These are phyloP conservation scores for Neogale vison DNA, from an alignment of 2,113 vertebrate genomes.

Conservation along the genomic window DNA sequence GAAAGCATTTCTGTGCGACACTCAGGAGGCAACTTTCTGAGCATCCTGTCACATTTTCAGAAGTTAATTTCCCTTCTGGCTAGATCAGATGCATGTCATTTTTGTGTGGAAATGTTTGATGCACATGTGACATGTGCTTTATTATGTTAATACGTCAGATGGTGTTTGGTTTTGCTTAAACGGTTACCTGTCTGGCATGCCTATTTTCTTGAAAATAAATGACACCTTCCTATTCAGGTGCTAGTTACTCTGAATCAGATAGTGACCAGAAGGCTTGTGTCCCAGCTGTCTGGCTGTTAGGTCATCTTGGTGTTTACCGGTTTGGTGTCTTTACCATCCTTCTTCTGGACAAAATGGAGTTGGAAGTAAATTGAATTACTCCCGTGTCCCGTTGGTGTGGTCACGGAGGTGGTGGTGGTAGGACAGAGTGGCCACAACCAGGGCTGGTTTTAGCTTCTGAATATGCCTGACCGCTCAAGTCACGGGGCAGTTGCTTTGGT, in stretches of 20 bases:
- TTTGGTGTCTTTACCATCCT: background rate
- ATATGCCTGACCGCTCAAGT: background rate
- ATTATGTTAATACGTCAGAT: background rate
- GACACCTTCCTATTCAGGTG: background rate
- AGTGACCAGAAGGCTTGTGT: background rate
- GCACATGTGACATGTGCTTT: background rate
- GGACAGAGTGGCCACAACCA: background rate
- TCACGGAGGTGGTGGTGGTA: too few species aligned
- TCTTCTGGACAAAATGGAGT: background rate
- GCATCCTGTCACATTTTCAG: constrained; percentile 78
- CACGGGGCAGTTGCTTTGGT: background rate
- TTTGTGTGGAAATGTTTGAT: background rate
- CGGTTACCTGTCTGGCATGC: background rate
- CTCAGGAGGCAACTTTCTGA: constrained; percentile 79
- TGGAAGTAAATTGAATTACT: background rate
- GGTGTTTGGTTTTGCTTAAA: background rate
- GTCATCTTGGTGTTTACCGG: background rate
- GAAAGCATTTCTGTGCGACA: constrained; percentile 64
- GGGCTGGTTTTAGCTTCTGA: background rate
- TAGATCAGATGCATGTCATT: background rate
- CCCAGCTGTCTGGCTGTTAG: background rate
- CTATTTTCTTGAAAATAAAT: background rate
- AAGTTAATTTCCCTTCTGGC: constrained; percentile 28
- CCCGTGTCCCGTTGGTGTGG: background rate
- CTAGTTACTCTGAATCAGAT: background rate